Evolutionary conservation across 1,140 invertebrate species (phyloP), one percentile per base, ranked within the genome.

Genomic region (Ylistrum balloti): DNA sequence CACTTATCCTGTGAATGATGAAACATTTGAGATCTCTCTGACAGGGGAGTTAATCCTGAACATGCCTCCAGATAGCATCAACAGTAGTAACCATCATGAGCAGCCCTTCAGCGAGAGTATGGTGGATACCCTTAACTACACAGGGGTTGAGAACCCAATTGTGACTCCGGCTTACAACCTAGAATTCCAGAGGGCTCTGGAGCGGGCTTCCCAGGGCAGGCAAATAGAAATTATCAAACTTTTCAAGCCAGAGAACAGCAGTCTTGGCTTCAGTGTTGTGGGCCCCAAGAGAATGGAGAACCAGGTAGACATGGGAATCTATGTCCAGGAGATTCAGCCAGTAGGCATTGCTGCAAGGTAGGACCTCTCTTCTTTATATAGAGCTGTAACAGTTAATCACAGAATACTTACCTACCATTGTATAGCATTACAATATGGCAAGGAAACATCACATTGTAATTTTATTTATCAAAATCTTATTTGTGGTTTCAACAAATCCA

Each of bases 261-360:
- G 97, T 91, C 96, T 98, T n/a, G 98, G 98, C 41, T 98, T 98
- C 95, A 98, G 97, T 95, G 98, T 98, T 9, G 97, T 98, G 90
- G 97, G 98, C 17, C 95, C 98, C 86, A 97, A 97, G 91, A 97
- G 97, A 92, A 74, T 74, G 56, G 97, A 98, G 94, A 94, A 94
- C 45, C 89, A 97, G 93, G 97, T 97, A n/a, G 97, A 98, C 94
- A 96, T 98, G 33, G 98, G 98, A 34, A 98, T 98, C 93, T 98
- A 97, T 96, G 97, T 98, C 22, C 97, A 98, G 96, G 97, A 98
- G 94, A 98, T 98, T 93, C 98, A 98, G 95, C 97, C 97, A 0
- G 97, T 97, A 92, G 97, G 98, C 33, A 97, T 98, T 88, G 98
- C 98, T 90, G 97, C 97, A 93, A 97, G 97, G 98, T 98, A 96